These are phyloP conservation scores for Cetonia aurata DNA, from an alignment of 2,888 invertebrate genomes.

Conservation along the genomic window DNA sequence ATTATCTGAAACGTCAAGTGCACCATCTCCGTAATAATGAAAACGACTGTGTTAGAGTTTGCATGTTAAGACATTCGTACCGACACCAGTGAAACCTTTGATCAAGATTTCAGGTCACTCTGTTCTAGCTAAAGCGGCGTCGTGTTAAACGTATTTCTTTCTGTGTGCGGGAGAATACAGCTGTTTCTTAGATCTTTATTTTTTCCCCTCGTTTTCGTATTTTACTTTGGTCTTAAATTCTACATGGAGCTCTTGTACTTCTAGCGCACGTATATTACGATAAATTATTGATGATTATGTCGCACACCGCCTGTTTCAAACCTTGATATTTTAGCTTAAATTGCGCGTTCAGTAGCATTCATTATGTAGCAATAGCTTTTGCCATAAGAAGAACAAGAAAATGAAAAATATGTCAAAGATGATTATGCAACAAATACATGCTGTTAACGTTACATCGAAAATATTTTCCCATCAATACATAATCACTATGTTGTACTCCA, in stretches of 20 bases:
- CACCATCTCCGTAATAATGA: constrained; percentile 38
- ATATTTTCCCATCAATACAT: too few species aligned
- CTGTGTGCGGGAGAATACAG: constrained; percentile 9
- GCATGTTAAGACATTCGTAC: constrained; percentile 29
- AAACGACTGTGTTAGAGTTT: constrained; percentile 38
- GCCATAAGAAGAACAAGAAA: too few species aligned
- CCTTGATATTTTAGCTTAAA: constrained; percentile 14
- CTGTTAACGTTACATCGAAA: too few species aligned
- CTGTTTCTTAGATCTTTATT: constrained; percentile 3
- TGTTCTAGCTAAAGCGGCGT: constrained; percentile 20
- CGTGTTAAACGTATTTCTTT: constrained; percentile 8
- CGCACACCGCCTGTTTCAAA: background rate
- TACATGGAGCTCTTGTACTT: constrained; percentile 3
- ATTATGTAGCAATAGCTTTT: too few species aligned
- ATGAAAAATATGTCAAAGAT: too few species aligned
- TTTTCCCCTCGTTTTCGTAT: constrained; percentile 4
- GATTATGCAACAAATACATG: too few species aligned
- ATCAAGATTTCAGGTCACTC: constrained; percentile 40
- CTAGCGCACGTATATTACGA: constrained; percentile 16
- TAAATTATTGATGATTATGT: constrained; percentile 21
- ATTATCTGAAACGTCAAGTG: constrained; percentile 40
- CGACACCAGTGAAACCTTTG: constrained; percentile 36
- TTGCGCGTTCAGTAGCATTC: background rate
- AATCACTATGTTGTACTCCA: too few species aligned
- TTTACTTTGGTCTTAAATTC: constrained; percentile 2